Conservation (phyloP, 2,113 vertebrate genomes). For the Macrotus californicus region DNA sequence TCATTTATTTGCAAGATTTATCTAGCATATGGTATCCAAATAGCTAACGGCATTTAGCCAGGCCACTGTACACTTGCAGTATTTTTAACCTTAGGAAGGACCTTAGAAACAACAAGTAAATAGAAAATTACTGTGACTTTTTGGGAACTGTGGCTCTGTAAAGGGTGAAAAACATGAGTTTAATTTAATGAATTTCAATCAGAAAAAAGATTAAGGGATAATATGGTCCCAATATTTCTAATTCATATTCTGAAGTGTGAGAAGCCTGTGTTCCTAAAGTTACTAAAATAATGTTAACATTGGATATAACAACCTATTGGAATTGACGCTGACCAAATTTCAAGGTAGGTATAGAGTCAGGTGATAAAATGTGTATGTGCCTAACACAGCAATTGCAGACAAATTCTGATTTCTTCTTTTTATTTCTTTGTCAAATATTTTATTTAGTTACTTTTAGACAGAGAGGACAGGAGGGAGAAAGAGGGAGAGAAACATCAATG, state of each 20-base stretch:
- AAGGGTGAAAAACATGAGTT: not conserved
- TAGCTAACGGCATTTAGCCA: not conserved
- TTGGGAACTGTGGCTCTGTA: not conserved
- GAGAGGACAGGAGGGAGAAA: too few relatives aligned
- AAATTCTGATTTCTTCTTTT: not conserved
- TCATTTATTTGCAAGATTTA: slow-evolving; percentile 54
- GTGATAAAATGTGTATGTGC: slow-evolving; percentile 20
- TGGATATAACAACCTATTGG: not conserved
- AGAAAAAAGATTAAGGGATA: slow-evolving; percentile 1
- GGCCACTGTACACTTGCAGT: not conserved
- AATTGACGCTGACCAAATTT: not conserved
- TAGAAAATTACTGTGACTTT: not conserved
- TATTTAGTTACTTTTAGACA: not conserved
- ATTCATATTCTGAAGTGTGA: not conserved
- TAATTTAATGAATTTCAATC: slow-evolving; percentile 25
- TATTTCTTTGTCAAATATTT: not conserved
- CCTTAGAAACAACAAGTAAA: not conserved
- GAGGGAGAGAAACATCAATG: too few relatives aligned
- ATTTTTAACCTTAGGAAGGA: slow-evolving; percentile 9
- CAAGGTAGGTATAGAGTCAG: not conserved
- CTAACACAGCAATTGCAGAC: not conserved
- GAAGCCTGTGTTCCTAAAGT: not conserved
- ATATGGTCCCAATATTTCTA: not conserved
- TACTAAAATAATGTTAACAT: not conserved
- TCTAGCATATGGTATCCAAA: slow-evolving; percentile 20